A percentile compares a stretch with the other conserved stretches of the same genome.
phyloP scores from a whole-genome alignment of 2,888 invertebrate genomes.

The Sicus ferrugineus region DNA sequence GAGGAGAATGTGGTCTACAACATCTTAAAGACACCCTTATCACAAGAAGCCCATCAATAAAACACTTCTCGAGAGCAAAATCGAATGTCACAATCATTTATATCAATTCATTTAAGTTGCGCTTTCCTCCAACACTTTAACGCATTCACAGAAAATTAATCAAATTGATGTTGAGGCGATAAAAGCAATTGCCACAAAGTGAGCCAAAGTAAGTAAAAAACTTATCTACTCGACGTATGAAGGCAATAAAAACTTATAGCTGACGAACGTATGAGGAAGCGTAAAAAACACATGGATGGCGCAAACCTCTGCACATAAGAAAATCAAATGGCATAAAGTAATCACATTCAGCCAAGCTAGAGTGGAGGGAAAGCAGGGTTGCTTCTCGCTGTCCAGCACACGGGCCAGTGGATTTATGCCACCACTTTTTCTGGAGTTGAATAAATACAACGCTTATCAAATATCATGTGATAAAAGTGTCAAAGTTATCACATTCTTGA shows the following conservation, averaged over 20 bases:
- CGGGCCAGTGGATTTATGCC: slow-evolving; percentile 28
- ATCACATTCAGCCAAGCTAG: background rate
- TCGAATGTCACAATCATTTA: slow-evolving; percentile 59
- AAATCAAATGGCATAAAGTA: slow-evolving; percentile 23
- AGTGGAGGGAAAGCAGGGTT: slow-evolving; percentile 9
- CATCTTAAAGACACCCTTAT: no score
- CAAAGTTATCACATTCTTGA: slow-evolving; percentile 42
- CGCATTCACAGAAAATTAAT: slow-evolving; percentile 50
- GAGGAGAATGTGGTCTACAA: no score
- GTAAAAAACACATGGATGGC: slow-evolving; percentile 18
- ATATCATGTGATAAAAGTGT: slow-evolving; percentile 43
- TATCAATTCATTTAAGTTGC: slow-evolving; percentile 61
- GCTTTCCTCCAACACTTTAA: slow-evolving; percentile 49
- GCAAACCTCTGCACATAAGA: slow-evolving; percentile 31
- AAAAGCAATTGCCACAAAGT: slow-evolving; percentile 30
- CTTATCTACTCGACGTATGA: slow-evolving; percentile 21
- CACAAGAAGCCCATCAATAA: no score
- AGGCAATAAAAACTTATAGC: slow-evolving; percentile 29
- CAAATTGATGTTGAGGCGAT: slow-evolving; percentile 47
- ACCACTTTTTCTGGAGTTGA: slow-evolving; percentile 20
- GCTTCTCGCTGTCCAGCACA: background rate
- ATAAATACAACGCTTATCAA: slow-evolving; percentile 34
- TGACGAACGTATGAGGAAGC: slow-evolving; percentile 15
- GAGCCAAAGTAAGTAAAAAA: slow-evolving; percentile 32
- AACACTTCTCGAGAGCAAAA: slow-evolving; percentile 41